Conservation (phyloP, 1,140 invertebrate species). For the Orussus abietinus region DNA sequence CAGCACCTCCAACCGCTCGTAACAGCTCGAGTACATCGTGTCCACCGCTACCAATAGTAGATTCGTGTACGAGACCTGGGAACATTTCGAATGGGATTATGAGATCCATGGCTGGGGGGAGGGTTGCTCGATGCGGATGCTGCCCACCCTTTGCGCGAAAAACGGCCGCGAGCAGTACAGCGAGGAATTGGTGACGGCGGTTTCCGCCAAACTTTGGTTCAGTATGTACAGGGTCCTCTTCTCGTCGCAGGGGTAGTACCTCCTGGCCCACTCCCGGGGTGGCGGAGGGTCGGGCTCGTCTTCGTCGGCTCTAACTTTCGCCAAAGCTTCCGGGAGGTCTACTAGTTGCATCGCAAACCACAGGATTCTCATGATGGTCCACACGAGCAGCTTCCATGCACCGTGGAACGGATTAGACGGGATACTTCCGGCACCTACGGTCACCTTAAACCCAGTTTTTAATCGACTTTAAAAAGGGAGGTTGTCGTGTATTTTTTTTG, state of each 20-base stretch:
- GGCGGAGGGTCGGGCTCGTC: conserved; percentile 42
- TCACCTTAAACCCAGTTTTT: conserved; percentile 30
- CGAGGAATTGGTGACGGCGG: conserved; percentile 31
- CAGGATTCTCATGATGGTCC: conserved; percentile 33
- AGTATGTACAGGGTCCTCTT: conserved; percentile 64
- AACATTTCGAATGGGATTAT: no score
- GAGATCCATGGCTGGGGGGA: no score
- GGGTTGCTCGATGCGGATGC: conserved; percentile 5
- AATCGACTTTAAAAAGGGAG: no score
- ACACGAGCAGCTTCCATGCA: conserved; percentile 31
- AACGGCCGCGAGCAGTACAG: conserved; percentile 39
- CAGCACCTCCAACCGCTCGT: conserved; percentile 34
- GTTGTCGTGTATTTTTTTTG: background rate
- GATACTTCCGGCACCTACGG: conserved; percentile 26
- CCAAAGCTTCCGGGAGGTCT: conserved; percentile 32
- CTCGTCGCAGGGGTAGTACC: conserved; percentile 61
- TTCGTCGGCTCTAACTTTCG: conserved; percentile 35
- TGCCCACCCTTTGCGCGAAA: conserved; percentile 40
- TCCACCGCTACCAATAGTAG: conserved; percentile 75
- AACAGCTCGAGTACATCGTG: conserved; percentile 42
- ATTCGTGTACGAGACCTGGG: conserved; percentile 74
- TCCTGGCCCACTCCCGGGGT: conserved; percentile 40
- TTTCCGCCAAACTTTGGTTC: conserved; percentile 53
- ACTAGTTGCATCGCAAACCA: conserved; percentile 38
- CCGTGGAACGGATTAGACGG: conserved; percentile 36